Conservation (phyloP, 2,888 invertebrate species). For the Zygaena filipendulae region DNA sequence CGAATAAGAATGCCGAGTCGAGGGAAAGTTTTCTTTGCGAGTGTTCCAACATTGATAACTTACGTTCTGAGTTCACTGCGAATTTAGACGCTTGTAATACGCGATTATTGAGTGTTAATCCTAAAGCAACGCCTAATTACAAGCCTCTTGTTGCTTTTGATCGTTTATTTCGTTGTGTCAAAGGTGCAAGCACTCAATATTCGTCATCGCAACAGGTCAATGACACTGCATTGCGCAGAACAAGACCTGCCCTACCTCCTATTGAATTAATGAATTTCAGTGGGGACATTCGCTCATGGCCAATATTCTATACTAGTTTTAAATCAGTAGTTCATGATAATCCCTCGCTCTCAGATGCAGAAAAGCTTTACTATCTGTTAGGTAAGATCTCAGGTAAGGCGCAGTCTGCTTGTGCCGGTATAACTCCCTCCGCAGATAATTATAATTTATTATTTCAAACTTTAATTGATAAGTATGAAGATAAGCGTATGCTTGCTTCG, state of each 20-base stretch:
- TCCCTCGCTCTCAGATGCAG: neutral
- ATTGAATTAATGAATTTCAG: no score
- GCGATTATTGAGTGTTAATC: slow-evolving; percentile 1
- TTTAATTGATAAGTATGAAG: slow-evolving; percentile 2
- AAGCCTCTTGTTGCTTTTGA: slow-evolving; percentile 2
- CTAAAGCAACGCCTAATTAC: slow-evolving; percentile 1
- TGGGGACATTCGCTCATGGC: no score
- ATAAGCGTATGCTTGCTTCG: neutral
- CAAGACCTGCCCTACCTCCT: no score
- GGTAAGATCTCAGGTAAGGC: slow-evolving; percentile 2
- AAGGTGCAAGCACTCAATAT: neutral
- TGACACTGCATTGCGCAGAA: neutral
- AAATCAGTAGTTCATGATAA: neutral
- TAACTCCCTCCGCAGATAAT: slow-evolving; percentile 1
- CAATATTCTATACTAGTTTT: neutral
- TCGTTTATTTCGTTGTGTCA: slow-evolving; percentile 2
- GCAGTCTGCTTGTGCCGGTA: slow-evolving; percentile 1
- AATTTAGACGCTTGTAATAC: no score
- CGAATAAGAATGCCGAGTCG: neutral
- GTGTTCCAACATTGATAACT: slow-evolving; percentile 2
- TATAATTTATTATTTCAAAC: slow-evolving; percentile 2
- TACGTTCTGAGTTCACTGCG: slow-evolving; percentile 4
- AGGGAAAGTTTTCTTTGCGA: neutral
- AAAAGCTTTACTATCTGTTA: slow-evolving; percentile 1
- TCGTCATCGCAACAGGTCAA: neutral